Base-by-base conservation (phyloP, 2,888 invertebrate species). In the Automeris io region DNA sequence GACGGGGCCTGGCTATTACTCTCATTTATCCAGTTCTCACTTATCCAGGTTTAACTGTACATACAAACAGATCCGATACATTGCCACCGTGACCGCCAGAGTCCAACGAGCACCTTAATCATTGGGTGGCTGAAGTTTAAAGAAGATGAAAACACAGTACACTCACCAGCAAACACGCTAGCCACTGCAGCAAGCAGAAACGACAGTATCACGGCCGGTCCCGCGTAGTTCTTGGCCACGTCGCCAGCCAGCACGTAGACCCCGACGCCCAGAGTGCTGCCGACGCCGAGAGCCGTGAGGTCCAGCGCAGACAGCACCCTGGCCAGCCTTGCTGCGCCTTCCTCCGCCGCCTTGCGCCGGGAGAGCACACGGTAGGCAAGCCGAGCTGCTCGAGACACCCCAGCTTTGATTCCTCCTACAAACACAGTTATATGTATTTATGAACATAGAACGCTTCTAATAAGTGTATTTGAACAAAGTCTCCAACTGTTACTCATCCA, bases 181-280 rank as follows among this genome's bases (percentile, higher is more conserved):
- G 96, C 96, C 4, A 97, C 74, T 0, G 96, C 97, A 0, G 96
- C 97, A 37, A 97, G 88, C n/a, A 96, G 80, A 62, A 97, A 97
- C 1, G 95, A 95, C 12, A 97, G 69, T 18, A 94, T 89, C 0
- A 97, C 95, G 0, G 95, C 94, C 0, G 97, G 97, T 0, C 97
- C 97, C 0, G 96, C 94, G 36, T 90, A 90, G 43, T 89, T 89
- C 72, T 92, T 93, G 3, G 95, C 93, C 1, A 95, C 95, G 45
- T 93, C 90, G 0, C 95, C 96, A 16, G 95, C 95, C 37, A 97
- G 71, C 13, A 97, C 96, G 65, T 97, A 97, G 25, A 97, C 94
- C 0, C 97, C 97, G 2, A 96, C 95, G 0, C 97, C 97, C 8
- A 97, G 88, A 0, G 94, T 95, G 45, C 93, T 92, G 24, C 95